Conservation (phyloP, 2,888 invertebrate species). For the Nomada goodeniana region DNA sequence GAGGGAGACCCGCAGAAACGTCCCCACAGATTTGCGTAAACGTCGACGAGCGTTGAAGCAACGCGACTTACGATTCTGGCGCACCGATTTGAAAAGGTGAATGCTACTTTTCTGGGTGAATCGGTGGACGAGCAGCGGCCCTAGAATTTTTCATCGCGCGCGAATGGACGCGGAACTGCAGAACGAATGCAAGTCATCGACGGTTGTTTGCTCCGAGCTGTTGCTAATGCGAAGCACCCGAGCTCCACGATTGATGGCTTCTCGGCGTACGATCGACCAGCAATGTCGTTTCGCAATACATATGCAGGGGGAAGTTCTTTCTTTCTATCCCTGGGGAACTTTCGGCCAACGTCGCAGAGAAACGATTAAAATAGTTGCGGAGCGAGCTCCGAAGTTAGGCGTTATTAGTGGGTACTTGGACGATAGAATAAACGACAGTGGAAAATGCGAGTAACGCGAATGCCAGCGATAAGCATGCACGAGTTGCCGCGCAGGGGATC, state of each 20-base stretch:
- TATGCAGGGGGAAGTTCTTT: neutral
- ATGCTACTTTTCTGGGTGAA: neutral
- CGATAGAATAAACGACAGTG: neutral
- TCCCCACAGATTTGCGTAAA: neutral
- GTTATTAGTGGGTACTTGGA: neutral
- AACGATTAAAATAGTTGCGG: neutral
- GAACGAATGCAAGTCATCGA: constrained; percentile 31
- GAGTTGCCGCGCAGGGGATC: neutral
- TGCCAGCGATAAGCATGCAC: constrained; percentile 11
- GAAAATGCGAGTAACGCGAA: constrained; percentile 43
- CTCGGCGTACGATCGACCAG: neutral
- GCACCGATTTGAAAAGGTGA: neutral
- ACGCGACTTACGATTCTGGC: neutral
- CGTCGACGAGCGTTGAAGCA: neutral
- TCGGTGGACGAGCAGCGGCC: neutral
- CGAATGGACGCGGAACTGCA: constrained; percentile 26
- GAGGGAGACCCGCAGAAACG: too few relatives aligned
- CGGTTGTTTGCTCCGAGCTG: constrained; percentile 1
- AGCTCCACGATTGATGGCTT: neutral
- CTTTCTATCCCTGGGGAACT: too few relatives aligned
- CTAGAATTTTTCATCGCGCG: constrained; percentile 10
- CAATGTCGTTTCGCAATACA: neutral
- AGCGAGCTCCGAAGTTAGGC: neutral
- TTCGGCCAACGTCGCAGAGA: too few relatives aligned
- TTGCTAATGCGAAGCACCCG: constrained; percentile 1